Base-by-base conservation (phyloP, 2,888 invertebrate genomes). In the Thymelicus sylvestris region DNA sequence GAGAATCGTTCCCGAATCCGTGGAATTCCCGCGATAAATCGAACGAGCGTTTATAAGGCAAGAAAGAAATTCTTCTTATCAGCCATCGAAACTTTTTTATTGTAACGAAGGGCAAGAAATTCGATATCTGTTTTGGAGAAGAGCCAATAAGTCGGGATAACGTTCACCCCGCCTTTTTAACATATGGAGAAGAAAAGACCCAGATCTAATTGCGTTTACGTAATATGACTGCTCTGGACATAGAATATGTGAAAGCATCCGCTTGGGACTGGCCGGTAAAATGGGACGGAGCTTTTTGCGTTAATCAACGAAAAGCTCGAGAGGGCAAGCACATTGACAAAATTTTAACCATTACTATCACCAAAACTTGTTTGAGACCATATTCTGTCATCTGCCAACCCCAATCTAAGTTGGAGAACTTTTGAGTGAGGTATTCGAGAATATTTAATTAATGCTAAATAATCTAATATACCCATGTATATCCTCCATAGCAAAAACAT, bases 121-220 rank as follows among this genome's bases (percentile, higher is more conserved):
- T 76, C 72, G 74, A 74, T 78, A 77, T 79, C 77, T 75, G 74
- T 72, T 74, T 77, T 81, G 80, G 79, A 78, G 67, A 61, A 74
- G 57, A 73, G 79, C 80, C 80, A 81, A 81, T 77, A 75, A 66
- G 38, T 61, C 15, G 48, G 71, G 66, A 66, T 70, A 60, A 65
- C 59, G 50, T 70, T 55, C 19, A 31, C 50, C 55, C 50, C 19
- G 61, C 44, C 71, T 65, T 70, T 70, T 70, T 70, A 69, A 64
- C 69, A 69, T 64, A 69, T 59, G 69, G 69, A 50, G 57, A 47
- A 57, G 44, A 61, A 62, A 44, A 41, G 50, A 15, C 60, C 38
- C 31, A 8, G 47, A 48, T 65, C 70, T 70, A 70, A 70, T 70
- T 70, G 71, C 50, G 66, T 66, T 71, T 66, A 39, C 47, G 70